Base-by-base conservation (phyloP, 2,888 invertebrate genomes). In the Pollenia angustigena region DNA sequence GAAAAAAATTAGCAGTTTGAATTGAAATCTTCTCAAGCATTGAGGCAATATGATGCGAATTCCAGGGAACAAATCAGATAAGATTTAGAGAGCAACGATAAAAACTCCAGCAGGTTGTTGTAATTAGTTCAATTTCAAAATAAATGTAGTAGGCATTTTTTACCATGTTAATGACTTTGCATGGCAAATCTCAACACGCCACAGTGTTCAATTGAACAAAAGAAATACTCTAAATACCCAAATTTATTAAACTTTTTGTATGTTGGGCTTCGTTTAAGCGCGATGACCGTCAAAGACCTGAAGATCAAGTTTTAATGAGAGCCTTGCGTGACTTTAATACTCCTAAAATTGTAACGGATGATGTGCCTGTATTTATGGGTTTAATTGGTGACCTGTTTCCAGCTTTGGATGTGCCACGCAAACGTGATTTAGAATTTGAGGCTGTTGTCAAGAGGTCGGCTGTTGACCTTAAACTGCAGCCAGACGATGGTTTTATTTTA, bases 271-370 rank as follows among this genome's bases (percentile, higher is more conserved):
- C 12, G 0, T 81, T 90, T 11, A 88, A 95, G 95, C 94, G 97
- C 89, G 95, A 96, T 75, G 97, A 97, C 91, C 95, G 96, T 74
- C 93, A 94, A 44, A 94, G 97, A 50, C 96, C 98, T 0, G 98
- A 98, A 94, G 98, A 98, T 93, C 98, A 98, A 94, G 98, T 98
- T 52, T 93, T 98, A 69, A 98, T 98, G 98, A 94, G 98, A 92
- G 98, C 98, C 0, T 93, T 98, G 89, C 94, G 98, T 93, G 98
- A 98, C 94, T 98, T 98, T 92, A 98, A 98, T 92, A 96, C 97
- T 81, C 98, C 98, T 0, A 98, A 98, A 94, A 98, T 98, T 89
- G 96, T 98, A 10, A 97, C 98, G 0, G 98, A 98, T 90, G 98
- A 98, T 91, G 95, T 96, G 81, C 96, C 97, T 0, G 96, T 98